A percentile compares a stretch with the other conserved stretches of the same genome.
phyloP scores from a whole-genome alignment of 1,140 invertebrate species.

The Ptiloglossa arizonensis region DNA sequence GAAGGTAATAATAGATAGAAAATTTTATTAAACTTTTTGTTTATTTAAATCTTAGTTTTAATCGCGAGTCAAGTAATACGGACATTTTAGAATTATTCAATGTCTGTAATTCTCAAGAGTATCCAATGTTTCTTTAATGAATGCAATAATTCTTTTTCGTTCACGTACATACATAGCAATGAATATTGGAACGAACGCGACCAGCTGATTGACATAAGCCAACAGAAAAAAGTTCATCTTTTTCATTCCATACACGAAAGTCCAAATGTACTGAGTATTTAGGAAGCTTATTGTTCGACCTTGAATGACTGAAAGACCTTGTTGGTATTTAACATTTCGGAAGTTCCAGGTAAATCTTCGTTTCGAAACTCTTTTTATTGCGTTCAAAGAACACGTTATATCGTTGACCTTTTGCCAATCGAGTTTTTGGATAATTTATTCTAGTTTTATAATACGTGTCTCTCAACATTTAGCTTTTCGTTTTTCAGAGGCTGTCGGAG shows the following conservation, averaged over 20 bases:
- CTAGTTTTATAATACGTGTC: background rate
- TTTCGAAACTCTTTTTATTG: background rate
- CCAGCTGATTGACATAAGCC: background rate
- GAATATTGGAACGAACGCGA: background rate
- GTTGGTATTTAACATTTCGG: background rate
- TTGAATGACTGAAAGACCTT: background rate
- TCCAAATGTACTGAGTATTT: background rate
- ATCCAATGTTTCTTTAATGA: background rate
- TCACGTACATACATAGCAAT: too few species aligned
- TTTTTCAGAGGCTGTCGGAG: too few species aligned
- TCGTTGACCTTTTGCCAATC: background rate
- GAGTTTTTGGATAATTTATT: background rate
- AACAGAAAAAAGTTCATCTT: background rate
- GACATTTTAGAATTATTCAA: too few species aligned
- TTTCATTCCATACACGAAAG: background rate
- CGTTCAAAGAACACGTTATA: background rate
- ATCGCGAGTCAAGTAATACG: too few species aligned
- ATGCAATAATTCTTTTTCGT: background rate
- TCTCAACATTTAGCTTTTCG: too few species aligned
- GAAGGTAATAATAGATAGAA: too few species aligned
- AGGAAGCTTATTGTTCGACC: slow-evolving; percentile 1
- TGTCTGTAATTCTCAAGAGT: too few species aligned
- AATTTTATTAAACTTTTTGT: too few species aligned
- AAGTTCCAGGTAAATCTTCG: background rate
- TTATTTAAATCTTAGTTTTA: too few species aligned